A percentile compares a stretch with the other conserved stretches of the same genome.
phyloP scores from a whole-genome alignment of 2,113 vertebrate genomes.

The Gavia stellata region DNA sequence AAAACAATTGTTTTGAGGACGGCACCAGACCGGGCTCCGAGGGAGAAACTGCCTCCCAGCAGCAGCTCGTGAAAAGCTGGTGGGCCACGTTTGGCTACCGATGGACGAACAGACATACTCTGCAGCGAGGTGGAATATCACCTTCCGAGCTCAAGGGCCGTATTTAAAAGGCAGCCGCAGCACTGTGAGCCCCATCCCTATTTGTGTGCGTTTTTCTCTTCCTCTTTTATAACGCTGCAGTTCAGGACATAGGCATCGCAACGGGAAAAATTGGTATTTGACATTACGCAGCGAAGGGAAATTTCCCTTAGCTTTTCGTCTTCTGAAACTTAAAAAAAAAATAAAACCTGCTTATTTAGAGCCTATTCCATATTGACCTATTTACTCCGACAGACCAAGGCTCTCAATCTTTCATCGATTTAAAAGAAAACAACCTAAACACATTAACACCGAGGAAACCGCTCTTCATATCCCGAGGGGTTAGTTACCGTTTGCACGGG shows the following conservation, averaged over 20 bases:
- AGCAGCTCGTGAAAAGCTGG: neutral
- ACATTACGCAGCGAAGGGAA: neutral
- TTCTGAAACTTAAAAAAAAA: neutral
- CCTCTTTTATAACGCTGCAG: neutral
- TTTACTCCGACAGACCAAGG: conserved; percentile 34
- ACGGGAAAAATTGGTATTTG: neutral
- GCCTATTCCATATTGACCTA: conserved; percentile 51
- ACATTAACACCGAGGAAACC: neutral
- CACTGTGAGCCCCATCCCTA: neutral
- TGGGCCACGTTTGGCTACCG: neutral
- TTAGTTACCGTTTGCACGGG: neutral
- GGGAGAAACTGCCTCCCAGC: neutral
- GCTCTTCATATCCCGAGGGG: neutral
- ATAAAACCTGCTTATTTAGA: conserved; percentile 11
- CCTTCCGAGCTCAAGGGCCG: neutral
- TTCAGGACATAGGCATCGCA: neutral
- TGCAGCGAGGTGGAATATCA: neutral
- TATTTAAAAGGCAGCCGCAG: neutral
- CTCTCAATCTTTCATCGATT: conserved; percentile 50
- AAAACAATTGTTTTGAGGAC: neutral
- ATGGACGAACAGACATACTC: neutral
- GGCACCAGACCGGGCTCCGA: neutral
- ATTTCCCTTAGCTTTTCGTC: neutral
- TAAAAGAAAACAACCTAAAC: conserved; percentile 42
- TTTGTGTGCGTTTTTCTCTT: neutral